Percentiles rank a stretch among this genome's conserved stretches.
These are phyloP conservation scores for Dromas ardeola DNA, from an alignment of 2,113 vertebrate genomes.

Conservation along the genomic window DNA sequence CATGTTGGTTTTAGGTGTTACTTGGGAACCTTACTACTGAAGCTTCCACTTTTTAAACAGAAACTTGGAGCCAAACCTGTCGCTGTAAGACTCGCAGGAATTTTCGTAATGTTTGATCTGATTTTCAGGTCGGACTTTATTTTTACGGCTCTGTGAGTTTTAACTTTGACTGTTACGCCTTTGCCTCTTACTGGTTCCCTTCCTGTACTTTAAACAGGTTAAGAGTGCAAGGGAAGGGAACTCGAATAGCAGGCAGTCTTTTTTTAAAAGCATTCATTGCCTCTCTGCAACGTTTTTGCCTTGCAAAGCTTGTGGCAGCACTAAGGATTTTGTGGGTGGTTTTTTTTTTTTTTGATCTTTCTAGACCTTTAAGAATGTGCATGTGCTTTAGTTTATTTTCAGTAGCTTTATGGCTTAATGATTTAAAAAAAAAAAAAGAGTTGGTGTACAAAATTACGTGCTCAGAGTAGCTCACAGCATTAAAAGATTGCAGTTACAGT, in stretches of 20 bases:
- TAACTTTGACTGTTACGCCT: neutral
- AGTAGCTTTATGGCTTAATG: neutral
- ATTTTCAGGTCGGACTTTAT: neutral
- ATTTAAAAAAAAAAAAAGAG: neutral
- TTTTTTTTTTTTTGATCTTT: neutral
- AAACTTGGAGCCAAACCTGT: neutral
- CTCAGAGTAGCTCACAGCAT: neutral
- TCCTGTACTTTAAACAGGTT: neutral
- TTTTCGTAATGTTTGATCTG: neutral
- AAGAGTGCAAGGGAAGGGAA: neutral
- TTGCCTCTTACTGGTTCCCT: neutral
- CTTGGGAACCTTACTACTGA: neutral
- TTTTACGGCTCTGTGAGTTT: neutral
- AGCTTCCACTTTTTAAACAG: neutral
- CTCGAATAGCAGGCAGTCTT: neutral
- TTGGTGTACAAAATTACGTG: neutral
- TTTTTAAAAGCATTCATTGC: neutral
- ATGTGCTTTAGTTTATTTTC: neutral
- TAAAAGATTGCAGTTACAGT: neutral
- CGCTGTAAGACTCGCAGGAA: neutral
- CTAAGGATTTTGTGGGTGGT: neutral
- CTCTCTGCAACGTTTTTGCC: neutral
- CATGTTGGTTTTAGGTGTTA: neutral
- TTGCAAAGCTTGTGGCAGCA: neutral
- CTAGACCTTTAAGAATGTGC: neutral